Evolutionary conservation across 2,888 invertebrate genomes (phyloP), one percentile per base, ranked within the genome.

Genomic region (Eupithecia insigniata): DNA sequence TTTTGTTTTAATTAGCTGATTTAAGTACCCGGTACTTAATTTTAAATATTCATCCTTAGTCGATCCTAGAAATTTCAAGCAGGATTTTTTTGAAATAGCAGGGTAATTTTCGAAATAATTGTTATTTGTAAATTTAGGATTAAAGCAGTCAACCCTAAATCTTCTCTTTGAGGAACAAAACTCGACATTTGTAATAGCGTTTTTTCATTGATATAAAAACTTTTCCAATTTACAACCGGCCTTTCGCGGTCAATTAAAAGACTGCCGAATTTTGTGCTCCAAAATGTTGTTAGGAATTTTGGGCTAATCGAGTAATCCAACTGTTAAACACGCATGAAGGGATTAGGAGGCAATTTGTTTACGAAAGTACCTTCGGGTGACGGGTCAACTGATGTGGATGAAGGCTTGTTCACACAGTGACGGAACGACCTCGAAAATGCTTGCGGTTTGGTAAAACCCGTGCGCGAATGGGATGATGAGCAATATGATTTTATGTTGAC

Each of bases 291-390:
- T 81, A 79, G 80, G 79, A 80, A 82, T 81, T 82, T 69, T 82
- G 46, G 83, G 81, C 76, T 87, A 87, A 89, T 87, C 84, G 87
- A 87, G 86, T 87, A 88, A 87, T 87, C 84, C 87, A 81, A 84
- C 83, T 87, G 87, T 84, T 87, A 85, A 89, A 89, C 88, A 88
- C 84, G 85, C 87, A 83, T 85, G 87, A 83, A 83, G 83, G 86
- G 86, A 87, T 90, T 87, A 88, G 82, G 83, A 82, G 81, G 82
- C 82, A 85, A 86, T 85, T 85, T 83, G 84, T 83, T 86, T 85
- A 84, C 83, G 83, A 72, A 68, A 22, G 34, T 26, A 26, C 64
- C 22, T n/a, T 67, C 60, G 72, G 66, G 70, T 60, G 72, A 67
- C 72, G 75, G 75, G 75, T 70, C 61, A 67, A 66, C 46, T 39